phyloP scores from a whole-genome alignment of 2,113 vertebrate species.

The Phyllopteryx taeniolatus region DNA sequence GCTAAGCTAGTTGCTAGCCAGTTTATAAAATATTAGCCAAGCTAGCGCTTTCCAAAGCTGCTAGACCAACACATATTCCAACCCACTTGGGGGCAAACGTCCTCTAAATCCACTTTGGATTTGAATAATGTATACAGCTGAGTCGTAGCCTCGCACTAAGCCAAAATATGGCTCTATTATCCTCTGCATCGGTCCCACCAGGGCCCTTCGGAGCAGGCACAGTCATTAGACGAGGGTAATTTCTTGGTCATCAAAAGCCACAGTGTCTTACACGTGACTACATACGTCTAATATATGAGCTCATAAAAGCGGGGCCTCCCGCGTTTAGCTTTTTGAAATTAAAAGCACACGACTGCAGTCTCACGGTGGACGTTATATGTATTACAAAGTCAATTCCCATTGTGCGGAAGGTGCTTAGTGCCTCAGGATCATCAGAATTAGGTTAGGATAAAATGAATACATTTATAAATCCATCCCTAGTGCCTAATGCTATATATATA shows the following conservation, averaged over 20 bases:
- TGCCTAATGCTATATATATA: not conserved
- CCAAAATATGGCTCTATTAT: conserved; percentile 6
- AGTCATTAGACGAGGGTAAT: not conserved
- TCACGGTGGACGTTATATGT: conserved; percentile 21
- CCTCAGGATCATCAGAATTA: not conserved
- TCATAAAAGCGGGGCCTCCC: not conserved
- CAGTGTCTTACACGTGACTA: conserved; percentile 23
- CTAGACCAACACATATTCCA: not conserved
- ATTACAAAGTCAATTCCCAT: conserved; percentile 5
- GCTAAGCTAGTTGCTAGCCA: not conserved
- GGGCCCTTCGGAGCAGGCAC: not conserved
- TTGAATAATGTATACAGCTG: conserved; percentile 6
- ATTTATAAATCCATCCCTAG: not conserved
- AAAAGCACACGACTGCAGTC: conserved; percentile 10
- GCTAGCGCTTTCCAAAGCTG: not conserved
- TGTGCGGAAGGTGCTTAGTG: conserved; percentile 1
- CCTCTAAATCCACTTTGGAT: conserved; percentile 3
- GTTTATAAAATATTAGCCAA: not conserved
- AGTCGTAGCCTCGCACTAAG: not conserved
- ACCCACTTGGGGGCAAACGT: not conserved
- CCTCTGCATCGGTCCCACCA: conserved; percentile 2
- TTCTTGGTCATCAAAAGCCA: not conserved
- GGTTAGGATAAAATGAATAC: not conserved
- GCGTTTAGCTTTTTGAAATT: conserved; percentile 20
- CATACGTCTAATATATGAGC: conserved; percentile 15